Evolutionary conservation across 2,113 vertebrate species (phyloP), one percentile per base, ranked within the genome.

Genomic region (Podarcis raffonei): DNA sequence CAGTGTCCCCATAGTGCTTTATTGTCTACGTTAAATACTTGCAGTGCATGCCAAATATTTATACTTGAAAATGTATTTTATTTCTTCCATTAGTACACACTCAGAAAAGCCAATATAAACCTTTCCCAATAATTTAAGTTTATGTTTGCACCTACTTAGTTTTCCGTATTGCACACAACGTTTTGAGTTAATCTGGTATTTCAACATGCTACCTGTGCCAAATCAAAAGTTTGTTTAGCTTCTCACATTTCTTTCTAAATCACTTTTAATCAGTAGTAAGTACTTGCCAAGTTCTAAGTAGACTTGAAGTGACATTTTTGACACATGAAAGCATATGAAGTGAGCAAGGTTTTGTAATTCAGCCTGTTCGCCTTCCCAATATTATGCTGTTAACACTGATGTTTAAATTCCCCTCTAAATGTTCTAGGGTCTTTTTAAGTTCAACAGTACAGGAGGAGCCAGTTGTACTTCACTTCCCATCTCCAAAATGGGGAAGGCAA

Each of bases 161-260:
- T 71, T 84, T 89, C 62, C 15, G 71, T 32, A 78, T 69, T 53
- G 13, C 42, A 32, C 37, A 84, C 6, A 85, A 53, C 85, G 87
- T n/a, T 25, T 71, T 65, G 83, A 93, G 65, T 23, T 8, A 83
- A 93, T 59, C 53, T 84, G 42, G 76, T 35, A 30, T 3, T 89
- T 87, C 57, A 87, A 66, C 35, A 80, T 3, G 2, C 27, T 77
- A 11, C 68, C 15, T 84, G 35, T 62, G 71, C 5, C 39, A 81
- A 20, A 72, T 81, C 32, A 30, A 53, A 87, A 81, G 30, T 87
- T 65, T 82, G 77, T 68, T 75, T 76, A 76, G 69, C 25, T 82
- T 88, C 22, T 78, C 59, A 39, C 62, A 89, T 78, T 69, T 83
- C 74, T 78, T 68, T 83, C n/a, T 2, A 4, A 86, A 84, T 72